phyloP scores from a whole-genome alignment of 1,140 invertebrate genomes.

The Polypedilum pembai region DNA sequence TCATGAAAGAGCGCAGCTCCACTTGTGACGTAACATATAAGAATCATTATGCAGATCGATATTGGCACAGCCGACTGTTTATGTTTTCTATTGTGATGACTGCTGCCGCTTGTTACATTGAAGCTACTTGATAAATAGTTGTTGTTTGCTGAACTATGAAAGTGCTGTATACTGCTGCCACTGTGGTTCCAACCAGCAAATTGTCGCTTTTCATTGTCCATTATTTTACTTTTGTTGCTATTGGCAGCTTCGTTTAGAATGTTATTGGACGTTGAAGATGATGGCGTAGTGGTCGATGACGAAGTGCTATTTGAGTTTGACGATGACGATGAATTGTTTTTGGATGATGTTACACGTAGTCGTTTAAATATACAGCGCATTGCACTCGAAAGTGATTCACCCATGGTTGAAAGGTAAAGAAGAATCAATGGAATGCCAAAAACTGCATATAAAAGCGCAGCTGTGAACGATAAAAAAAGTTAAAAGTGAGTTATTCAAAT shows the following conservation, averaged over 20 bases:
- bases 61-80: constrained; percentile 59
- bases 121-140: constrained; percentile 29
- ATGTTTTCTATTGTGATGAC: constrained; percentile 28
- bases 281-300: constrained; percentile 32
- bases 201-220: neutral
- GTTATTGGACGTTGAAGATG: constrained; percentile 29
- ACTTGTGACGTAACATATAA: constrained; percentile 81
- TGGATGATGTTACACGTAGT: constrained; percentile 34
- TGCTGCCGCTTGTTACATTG: constrained; percentile 30
- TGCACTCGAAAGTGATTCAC: constrained; percentile 55
- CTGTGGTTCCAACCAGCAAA: constrained; percentile 19
- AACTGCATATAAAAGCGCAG: constrained; percentile 81
- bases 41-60: constrained; percentile 78
- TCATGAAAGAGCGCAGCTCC: constrained; percentile 87
- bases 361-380: constrained; percentile 42
- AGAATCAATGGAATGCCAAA: constrained; percentile 86
- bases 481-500: neutral
- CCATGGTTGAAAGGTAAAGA: constrained; percentile 77
- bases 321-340: constrained; percentile 29
- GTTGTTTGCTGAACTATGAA: constrained; percentile 33
- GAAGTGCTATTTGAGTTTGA: constrained; percentile 28
- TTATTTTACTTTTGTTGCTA: neutral
- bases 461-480: constrained; percentile 35
- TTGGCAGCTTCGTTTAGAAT: neutral
- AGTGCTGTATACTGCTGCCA: constrained; percentile 31